Conservation (phyloP, 2,888 invertebrate genomes). For the Thera obeliscata region DNA sequence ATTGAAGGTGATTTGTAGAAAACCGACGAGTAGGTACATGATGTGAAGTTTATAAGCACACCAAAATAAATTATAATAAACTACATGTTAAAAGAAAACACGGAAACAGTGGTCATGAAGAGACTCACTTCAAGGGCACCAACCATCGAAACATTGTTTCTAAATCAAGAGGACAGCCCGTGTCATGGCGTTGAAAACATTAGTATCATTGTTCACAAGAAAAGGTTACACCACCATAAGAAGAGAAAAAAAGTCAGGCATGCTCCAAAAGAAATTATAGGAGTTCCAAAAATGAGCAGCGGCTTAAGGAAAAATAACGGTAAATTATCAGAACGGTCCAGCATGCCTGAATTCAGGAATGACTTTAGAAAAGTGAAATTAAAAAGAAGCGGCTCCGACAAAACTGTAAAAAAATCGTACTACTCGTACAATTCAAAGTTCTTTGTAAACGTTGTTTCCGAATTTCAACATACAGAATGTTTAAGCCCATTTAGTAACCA, state of each 20-base stretch:
- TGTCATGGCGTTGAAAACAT: constrained; percentile 34
- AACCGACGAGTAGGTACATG: neutral
- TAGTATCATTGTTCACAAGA: constrained; percentile 38
- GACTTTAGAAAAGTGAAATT: constrained; percentile 16
- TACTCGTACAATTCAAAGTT: constrained; percentile 37
- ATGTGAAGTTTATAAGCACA: neutral
- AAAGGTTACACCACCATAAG: constrained; percentile 30
- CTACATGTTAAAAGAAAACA: neutral
- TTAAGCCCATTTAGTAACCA: constrained; percentile 35
- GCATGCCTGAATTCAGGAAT: constrained; percentile 26
- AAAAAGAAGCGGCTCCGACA: constrained; percentile 35
- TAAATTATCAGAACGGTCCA: constrained; percentile 18
- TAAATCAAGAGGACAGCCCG: constrained; percentile 24
- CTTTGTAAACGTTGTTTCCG: constrained; percentile 40
- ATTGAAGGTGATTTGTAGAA: too few species aligned
- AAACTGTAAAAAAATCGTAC: constrained; percentile 24
- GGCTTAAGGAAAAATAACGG: constrained; percentile 3
- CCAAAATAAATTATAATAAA: neutral
- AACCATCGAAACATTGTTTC: constrained; percentile 20
- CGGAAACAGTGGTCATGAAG: constrained; percentile 3
- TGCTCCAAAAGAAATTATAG: constrained; percentile 12
- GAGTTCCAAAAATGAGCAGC: neutral
- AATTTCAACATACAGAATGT: constrained; percentile 35
- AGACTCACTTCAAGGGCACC: constrained; percentile 8
- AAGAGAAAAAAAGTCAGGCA: constrained; percentile 38